A percentile compares a stretch with the other conserved stretches of the same genome.
Conservation (phyloP, 2,797 vertebrate species). For the Mormyrus proboscirostris region DNA sequence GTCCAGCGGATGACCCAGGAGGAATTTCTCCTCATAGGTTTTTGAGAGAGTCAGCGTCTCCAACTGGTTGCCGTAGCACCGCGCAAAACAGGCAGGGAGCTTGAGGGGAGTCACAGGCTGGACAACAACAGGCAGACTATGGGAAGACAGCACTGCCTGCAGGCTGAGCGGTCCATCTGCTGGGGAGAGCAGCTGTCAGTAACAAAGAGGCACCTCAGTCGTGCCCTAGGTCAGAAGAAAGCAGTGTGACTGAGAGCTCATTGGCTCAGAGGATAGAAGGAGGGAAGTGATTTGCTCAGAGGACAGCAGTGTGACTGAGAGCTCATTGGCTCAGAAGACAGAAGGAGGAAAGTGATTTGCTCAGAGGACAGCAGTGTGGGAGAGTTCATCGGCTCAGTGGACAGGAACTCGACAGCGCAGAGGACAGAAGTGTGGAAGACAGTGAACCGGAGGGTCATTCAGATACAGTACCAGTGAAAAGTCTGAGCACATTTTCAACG, state of each 20-base stretch:
- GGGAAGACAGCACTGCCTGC: neutral
- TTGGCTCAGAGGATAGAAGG: neutral
- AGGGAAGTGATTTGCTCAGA: neutral
- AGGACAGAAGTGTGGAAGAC: neutral
- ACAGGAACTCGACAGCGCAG: neutral
- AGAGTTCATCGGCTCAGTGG: neutral
- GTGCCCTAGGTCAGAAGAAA: neutral
- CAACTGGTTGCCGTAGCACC: neutral
- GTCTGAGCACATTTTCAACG: neutral
- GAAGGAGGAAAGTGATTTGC: neutral
- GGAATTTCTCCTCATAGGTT: neutral
- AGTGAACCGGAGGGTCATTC: neutral
- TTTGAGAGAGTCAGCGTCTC: neutral
- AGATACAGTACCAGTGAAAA: neutral
- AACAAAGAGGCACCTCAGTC: neutral
- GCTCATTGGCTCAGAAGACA: neutral
- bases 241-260: neutral
- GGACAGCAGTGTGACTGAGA: neutral
- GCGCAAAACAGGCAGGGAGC: neutral
- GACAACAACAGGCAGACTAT: neutral
- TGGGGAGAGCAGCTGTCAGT: neutral
- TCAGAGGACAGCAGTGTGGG: neutral
- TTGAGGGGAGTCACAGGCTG: neutral
- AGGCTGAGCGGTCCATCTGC: neutral
- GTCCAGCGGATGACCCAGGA: neutral